Percentiles rank a stretch among this genome's conserved stretches.
Conservation (phyloP, 2,113 vertebrate species). For the Beaufortia kweichowensis region DNA sequence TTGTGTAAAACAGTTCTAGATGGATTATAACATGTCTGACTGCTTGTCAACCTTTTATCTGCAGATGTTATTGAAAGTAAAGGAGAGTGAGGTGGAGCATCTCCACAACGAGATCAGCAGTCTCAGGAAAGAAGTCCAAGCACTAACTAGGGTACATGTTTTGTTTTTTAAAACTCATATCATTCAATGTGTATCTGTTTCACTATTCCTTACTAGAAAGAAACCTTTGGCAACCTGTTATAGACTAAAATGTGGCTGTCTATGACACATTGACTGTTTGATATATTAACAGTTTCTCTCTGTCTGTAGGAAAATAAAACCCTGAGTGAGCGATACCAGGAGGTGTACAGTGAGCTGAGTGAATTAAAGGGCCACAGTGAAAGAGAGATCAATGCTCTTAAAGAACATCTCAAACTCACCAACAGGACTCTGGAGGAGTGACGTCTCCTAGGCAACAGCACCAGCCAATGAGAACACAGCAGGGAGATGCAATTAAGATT, state of each 20-base stretch:
- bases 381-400: constrained; percentile 84
- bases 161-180: too few species aligned
- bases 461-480: constrained; percentile 59
- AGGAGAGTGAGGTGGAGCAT: constrained; percentile 88
- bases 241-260: too few species aligned
- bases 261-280: background rate
- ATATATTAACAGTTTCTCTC: background rate
- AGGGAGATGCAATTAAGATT: background rate
- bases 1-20: too few species aligned
- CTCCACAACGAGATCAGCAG: constrained; percentile 88
- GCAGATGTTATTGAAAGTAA: constrained; percentile 85
- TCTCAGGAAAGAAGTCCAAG: constrained; percentile 87
- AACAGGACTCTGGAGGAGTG: constrained; percentile 83
- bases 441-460: constrained; percentile 66
- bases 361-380: constrained; percentile 79
- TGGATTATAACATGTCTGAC: too few species aligned
- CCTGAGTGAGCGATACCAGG: constrained; percentile 85
- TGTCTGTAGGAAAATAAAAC: constrained; percentile 82
- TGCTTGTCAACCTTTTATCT: too few species aligned
- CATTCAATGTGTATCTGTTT: too few species aligned
- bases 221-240: too few species aligned
- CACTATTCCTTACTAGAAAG: too few species aligned
- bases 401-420: constrained; percentile 84
- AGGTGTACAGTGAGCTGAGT: constrained; percentile 85
- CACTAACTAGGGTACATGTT: constrained; percentile 81